Evolutionary conservation across 53 echinoderm and acorn worm genomes (phyloP), one percentile per base, ranked within the genome.

Genomic region (Temnopleurus reevesii): DNA sequence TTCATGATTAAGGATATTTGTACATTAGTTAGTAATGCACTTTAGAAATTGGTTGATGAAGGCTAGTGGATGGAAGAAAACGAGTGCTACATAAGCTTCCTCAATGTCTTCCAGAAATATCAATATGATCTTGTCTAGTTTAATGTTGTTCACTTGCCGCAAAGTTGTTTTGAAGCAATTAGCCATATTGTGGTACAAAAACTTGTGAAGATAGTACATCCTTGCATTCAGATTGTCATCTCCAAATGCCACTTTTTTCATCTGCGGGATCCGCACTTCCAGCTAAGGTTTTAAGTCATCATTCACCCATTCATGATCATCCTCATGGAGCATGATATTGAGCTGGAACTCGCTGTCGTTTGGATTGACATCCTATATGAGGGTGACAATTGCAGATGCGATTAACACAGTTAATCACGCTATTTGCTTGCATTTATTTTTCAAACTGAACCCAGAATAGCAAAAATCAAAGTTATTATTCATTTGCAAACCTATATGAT

Each of bases 291-390:
- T 86, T 30, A 86, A 12, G 46, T 60, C 23, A 10, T 63, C 46
- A 63, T 64, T 30, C 12, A 86, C 86, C 61, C 61, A 86, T 17
- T 51, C 46, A 28, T 61, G 28, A 86, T 86, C 86, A 26, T 34
- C 64, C 13, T 86, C 86, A 86, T 63, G 86, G 86, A 63, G 63
- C 86, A 86, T 86, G 46, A 86, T 8, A 64, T 86, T 86, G 46
- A 86, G 86, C 46, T 86, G 86, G 33, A 24, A 86, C 23, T 63
- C 46, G 44, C 63, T 63, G 65, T 63, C 30, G 24, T 46, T 30
- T 27, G 44, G 61, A 27, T 60, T 47, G 0, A 28, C 45, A 46
- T 86, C 86, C 64, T 86, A 63, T 29, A 45, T 51, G 12, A 86
- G n/a, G n/a, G n/a, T n/a, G n/a, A n/a, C n/a, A n/a, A n/a, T n/a